These are phyloP conservation scores for Hexactinellida sp. DNA, from an alignment of 37 sponge, comb jelly and placozoan genomes.

Conservation along the genomic window DNA sequence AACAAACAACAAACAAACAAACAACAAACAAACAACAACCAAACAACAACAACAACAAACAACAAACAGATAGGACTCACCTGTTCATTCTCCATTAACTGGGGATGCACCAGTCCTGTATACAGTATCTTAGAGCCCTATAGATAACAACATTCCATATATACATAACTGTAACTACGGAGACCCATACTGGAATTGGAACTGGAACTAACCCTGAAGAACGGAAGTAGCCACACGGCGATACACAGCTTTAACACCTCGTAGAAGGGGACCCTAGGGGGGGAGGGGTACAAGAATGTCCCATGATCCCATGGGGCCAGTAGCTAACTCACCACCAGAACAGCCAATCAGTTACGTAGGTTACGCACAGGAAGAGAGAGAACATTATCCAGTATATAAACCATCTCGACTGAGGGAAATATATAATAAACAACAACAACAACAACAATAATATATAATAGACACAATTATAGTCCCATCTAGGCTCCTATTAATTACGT, in stretches of 20 bases:
- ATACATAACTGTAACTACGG: background rate
- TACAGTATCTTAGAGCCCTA: constrained; percentile 2
- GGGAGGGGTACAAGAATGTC: too few relatives aligned
- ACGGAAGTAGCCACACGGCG: background rate
- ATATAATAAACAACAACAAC: too few relatives aligned
- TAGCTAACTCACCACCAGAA: background rate
- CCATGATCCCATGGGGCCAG: too few relatives aligned
- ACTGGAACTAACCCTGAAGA: background rate
- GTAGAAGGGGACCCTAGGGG: background rate
- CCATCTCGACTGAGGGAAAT: background rate
- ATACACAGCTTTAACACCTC: background rate
- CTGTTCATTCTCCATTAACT: background rate
- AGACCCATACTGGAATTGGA: background rate
- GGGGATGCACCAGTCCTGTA: background rate
- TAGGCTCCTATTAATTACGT: too few relatives aligned
- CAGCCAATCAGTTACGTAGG: background rate
- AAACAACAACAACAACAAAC: background rate
- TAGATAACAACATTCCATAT: background rate
- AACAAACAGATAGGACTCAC: background rate
- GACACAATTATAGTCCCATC: too few relatives aligned
- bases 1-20: too few relatives aligned
- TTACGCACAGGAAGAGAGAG: background rate
- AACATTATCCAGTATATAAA: constrained; percentile 1
- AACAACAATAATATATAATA: background rate
- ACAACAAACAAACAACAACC: background rate